Evolutionary conservation across 2,888 invertebrate genomes (phyloP), one percentile per base, ranked within the genome.

Genomic region (Plebejus melissa): DNA sequence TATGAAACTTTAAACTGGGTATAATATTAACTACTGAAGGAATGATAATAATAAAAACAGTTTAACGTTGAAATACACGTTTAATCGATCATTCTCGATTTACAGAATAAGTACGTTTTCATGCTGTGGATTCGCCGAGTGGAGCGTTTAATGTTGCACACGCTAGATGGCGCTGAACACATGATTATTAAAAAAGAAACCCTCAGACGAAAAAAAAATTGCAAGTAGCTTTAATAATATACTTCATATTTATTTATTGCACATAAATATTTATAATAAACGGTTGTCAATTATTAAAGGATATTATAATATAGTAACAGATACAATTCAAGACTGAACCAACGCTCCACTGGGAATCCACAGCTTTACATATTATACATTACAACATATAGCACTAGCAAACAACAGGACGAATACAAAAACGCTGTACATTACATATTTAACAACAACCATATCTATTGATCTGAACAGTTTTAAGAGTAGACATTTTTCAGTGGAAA

Each of bases 61-160:
- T 71, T 4, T 76, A 78, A 79, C 69, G 75, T 80, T 79, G 77
- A 82, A 87, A 86, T 88, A 88, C 84, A 83, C 86, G 83, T 89
- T 88, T 90, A 87, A 84, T 89, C 85, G 80, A 84, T 84, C 83
- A 84, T 84, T 76, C 78, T 77, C 82, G 79, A 79, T 78, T 72
- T 72, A 72, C 72, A 72, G 72, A 72, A 65, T 72, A 72, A 72
- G 72, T 72, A 72, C 72, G 41, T 72, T 72, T 28, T 72, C 72
- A 50, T 72, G 72, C 72, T 72, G 72, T 50, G 72, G 50, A 72
- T 72, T 72, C 54, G 22, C 22, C 46, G 50, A 50, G 54, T 32
- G 72, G 32, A 72, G 72, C 54, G 54, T 54, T 54, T 50, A 2
- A 54, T 13, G 16, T 36, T 32, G 9, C 11, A 65, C 36, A 32